These are phyloP conservation scores for Semicossyphus pulcher DNA, from an alignment of 2,113 vertebrate species.

Conservation along the genomic window DNA sequence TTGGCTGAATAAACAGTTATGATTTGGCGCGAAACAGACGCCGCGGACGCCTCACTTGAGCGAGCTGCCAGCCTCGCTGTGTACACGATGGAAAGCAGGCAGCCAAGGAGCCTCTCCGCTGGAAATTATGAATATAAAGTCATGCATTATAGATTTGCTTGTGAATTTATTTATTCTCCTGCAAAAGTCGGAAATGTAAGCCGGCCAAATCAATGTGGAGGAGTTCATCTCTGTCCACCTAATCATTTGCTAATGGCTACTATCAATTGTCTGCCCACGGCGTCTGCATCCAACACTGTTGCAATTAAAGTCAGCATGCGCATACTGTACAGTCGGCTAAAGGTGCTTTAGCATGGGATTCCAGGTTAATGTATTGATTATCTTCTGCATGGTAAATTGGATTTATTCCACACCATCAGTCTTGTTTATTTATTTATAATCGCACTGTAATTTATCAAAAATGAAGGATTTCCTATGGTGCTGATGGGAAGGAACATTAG, in stretches of 20 bases:
- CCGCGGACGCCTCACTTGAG: conserved; percentile 70
- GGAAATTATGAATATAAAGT: conserved; percentile 84
- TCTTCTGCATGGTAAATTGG: conserved; percentile 75
- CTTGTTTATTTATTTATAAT: conserved; percentile 80
- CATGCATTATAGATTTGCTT: conserved; percentile 82
- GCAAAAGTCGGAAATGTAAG: conserved; percentile 85
- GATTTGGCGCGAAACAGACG: conserved; percentile 77
- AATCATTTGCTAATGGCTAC: conserved; percentile 87
- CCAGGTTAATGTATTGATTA: conserved; percentile 84
- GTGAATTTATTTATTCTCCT: conserved; percentile 84
- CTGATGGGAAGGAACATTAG: conserved; percentile 51
- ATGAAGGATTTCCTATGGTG: conserved; percentile 63
- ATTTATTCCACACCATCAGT: conserved; percentile 81
- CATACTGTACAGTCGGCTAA: conserved; percentile 74
- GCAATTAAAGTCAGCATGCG: conserved; percentile 83
- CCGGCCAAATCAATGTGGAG: conserved; percentile 82
- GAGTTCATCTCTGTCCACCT: conserved; percentile 86
- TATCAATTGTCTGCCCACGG: conserved; percentile 84
- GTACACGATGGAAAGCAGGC: conserved; percentile 67
- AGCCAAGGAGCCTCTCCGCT: conserved; percentile 69
- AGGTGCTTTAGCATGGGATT: conserved; percentile 79
- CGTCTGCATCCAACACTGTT: conserved; percentile 67
- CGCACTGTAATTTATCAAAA: conserved; percentile 68
- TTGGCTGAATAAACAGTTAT: conserved; percentile 82
- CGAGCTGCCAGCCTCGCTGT: conserved; percentile 75